Evolutionary conservation across 2,113 vertebrate genomes (phyloP).

Genomic region (Nothoprocta perdicaria): DNA sequence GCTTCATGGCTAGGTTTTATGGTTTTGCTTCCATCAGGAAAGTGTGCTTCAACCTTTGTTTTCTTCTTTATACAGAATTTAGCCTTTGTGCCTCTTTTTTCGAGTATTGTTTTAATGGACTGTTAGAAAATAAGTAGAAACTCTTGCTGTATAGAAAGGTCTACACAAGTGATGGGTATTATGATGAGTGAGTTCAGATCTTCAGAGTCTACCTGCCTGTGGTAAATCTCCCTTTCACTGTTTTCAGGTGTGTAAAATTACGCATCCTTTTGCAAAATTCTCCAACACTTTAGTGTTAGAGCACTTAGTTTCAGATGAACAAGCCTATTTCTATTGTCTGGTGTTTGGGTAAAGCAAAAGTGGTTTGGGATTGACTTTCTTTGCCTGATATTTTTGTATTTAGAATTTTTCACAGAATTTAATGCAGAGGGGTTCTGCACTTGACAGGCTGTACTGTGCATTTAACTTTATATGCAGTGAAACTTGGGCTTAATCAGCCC

Average conservation of each 20-base stretch:
- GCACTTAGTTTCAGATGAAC: neutral
- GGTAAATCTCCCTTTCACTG: neutral
- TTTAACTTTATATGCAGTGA: neutral
- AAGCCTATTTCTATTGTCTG: neutral
- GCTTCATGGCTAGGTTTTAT: neutral
- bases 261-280: neutral
- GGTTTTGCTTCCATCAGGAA: neutral
- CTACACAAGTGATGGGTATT: neutral
- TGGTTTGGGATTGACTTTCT: neutral
- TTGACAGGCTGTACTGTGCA: neutral
- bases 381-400: neutral
- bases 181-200: neutral
- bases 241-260: neutral
- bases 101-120: neutral
- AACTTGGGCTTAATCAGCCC: neutral
- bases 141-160: neutral
- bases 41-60: neutral
- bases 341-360: neutral
- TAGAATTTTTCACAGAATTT: neutral
- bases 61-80: neutral
- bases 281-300: neutral
- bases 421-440: neutral
- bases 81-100: neutral
- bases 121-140: neutral
- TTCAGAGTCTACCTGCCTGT: neutral